Evolutionary conservation across 1,140 invertebrate genomes (phyloP), one percentile per base, ranked within the genome.

Genomic region (Pogonus chalceus): DNA sequence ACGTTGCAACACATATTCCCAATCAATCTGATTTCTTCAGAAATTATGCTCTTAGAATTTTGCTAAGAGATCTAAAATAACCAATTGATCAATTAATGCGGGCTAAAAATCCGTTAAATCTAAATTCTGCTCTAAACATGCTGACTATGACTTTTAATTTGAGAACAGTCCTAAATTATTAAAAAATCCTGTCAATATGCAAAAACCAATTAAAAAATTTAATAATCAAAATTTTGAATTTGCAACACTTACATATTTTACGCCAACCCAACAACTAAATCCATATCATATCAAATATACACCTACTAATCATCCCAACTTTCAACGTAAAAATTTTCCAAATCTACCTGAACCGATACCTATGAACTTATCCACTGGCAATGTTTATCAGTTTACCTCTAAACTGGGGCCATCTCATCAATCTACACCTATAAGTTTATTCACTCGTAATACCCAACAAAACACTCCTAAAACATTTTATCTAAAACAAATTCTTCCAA

Each of bases 1-100:
- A 31, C 26, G 14, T 31, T 31, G 4, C 14, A 14, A 31, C 26
- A 31, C 26, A 31, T 14, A 31, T 14, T 7, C 26, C 26, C 14
- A 14, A 4, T 31, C 4, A 7, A 31, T 4, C 26, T 31, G 26
- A 50, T 49, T 47, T 53, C 35, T 58, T 52, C 18, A 39, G 48
- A 22, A 51, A 46, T 3, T 47, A 56, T 1, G 51, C 53, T 43
- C 31, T 55, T 26, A 51, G 52, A 54, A 56, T 56, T 12, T 59
- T 61, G 31, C 31, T 59, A 49, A 52, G 47, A 2, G 50, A 46
- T 20, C 47, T 55, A 16, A 59, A 20, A 51, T 43, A 53, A 54
- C 50, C 52, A 2, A 37, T 52, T 24, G 52, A 35, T 23, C 53
- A 51, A 22, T 37, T 51, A 24, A 58, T 58, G 21, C 20, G 54